phyloP scores from a whole-genome alignment of 1,140 invertebrate species.

The Varroa destructor region DNA sequence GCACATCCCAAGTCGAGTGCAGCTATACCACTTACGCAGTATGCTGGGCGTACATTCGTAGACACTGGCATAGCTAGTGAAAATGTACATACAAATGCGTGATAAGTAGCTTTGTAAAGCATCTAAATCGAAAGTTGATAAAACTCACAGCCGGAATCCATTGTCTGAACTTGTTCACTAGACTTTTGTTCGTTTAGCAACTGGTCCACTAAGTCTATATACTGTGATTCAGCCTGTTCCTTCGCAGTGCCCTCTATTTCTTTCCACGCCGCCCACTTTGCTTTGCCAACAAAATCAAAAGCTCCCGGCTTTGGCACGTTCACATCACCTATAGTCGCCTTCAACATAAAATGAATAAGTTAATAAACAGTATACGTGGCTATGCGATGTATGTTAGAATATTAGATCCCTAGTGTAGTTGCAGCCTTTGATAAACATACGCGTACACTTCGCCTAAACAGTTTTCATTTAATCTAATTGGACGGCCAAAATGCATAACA shows the following conservation, averaged over 20 bases:
- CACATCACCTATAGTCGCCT: slow-evolving; percentile 47
- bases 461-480: neutral
- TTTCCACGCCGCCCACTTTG: slow-evolving; percentile 53
- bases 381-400: slow-evolving; percentile 6
- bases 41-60: no score
- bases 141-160: slow-evolving; percentile 27
- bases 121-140: no score
- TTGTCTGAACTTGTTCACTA: neutral
- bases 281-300: slow-evolving; percentile 50
- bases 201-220: slow-evolving; percentile 37
- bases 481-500: neutral
- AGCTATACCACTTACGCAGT: no score
- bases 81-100: no score
- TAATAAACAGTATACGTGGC: neutral
- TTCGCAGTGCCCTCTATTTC: slow-evolving; percentile 41
- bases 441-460: neutral
- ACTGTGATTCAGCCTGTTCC: slow-evolving; percentile 34
- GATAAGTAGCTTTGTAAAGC: no score
- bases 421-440: slow-evolving; percentile 1
- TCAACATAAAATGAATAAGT: slow-evolving; percentile 31
- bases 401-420: no score
- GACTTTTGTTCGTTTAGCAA: slow-evolving; percentile 34
- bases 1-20: no score
- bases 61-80: no score
- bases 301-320: slow-evolving; percentile 47